Percentiles rank a stretch among this genome's conserved stretches.
These are phyloP conservation scores for Craniophora ligustri DNA, from an alignment of 2,888 invertebrate species.

Conservation along the genomic window DNA sequence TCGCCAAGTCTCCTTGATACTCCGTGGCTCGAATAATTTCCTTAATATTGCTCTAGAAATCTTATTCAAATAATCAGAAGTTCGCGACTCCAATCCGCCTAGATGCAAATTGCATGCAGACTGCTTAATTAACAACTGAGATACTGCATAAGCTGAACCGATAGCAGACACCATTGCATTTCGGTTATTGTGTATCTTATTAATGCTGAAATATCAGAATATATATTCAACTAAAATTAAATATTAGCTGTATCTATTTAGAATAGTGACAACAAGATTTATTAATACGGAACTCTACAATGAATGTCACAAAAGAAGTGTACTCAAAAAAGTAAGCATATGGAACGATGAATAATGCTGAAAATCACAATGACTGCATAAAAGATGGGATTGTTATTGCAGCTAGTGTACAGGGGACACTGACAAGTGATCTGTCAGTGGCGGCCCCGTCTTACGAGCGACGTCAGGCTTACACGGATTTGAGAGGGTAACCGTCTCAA, in stretches of 20 bases:
- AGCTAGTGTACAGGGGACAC: conserved; percentile 55
- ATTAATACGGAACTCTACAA: not conserved
- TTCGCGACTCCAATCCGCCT: conserved; percentile 76
- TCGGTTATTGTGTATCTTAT: conserved; percentile 36
- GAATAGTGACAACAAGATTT: not conserved
- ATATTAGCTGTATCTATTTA: conserved; percentile 1
- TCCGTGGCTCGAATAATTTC: conserved; percentile 73
- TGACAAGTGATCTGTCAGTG: conserved; percentile 76
- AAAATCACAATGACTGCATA: conserved; percentile 44
- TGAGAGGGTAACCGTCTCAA: conserved; percentile 62
- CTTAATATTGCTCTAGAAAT: conserved; percentile 77
- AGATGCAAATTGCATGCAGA: conserved; percentile 81
- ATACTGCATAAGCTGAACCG: conserved; percentile 54
- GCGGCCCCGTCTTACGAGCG: conserved; percentile 51
- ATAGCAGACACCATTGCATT: conserved; percentile 52
- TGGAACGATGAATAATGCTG: conserved; percentile 38
- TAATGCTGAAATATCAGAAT: conserved; percentile 1
- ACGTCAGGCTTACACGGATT: conserved; percentile 73
- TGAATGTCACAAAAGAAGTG: not conserved
- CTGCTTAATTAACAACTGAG: conserved; percentile 75
- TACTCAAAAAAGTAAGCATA: conserved; percentile 11
- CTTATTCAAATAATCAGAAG: conserved; percentile 83
- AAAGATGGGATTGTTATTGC: conserved; percentile 53
- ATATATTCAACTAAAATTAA: not conserved
- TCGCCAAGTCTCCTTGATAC: conserved; percentile 57